Conservation (phyloP, 2,888 invertebrate species). For the Eustalomyia histrio region DNA sequence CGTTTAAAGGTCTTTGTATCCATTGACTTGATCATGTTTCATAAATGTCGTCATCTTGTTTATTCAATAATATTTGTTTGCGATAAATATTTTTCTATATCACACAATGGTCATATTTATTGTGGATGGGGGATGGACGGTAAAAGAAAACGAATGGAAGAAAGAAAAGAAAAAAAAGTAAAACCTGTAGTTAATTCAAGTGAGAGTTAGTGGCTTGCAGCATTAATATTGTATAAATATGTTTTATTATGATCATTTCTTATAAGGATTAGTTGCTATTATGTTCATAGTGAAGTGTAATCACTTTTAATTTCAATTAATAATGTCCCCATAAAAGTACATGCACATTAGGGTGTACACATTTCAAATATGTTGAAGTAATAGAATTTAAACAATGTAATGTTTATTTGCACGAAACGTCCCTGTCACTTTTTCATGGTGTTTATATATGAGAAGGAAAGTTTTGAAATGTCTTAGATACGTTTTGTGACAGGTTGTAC, state of each 20-base stretch:
- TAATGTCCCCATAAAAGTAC: conserved; percentile 2
- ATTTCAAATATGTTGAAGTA: no score
- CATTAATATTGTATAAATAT: not conserved
- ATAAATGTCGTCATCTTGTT: conserved; percentile 62
- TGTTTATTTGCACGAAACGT: no score
- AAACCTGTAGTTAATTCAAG: conserved; percentile 53
- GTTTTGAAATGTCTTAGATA: no score
- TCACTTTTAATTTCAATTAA: conserved; percentile 55
- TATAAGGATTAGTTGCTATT: conserved; percentile 28
- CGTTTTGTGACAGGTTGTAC: no score
- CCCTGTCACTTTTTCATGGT: no score
- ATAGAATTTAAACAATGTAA: no score
- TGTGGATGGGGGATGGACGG: not conserved
- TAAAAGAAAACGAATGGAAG: conserved; percentile 7
- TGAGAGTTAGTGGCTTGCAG: conserved; percentile 49
- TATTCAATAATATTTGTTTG: conserved; percentile 41
- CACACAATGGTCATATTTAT: not conserved
- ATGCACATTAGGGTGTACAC: not conserved
- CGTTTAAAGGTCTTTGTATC: conserved; percentile 55
- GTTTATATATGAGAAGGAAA: no score
- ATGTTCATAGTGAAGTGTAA: conserved; percentile 39
- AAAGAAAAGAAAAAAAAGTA: conserved; percentile 1
- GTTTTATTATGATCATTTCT: not conserved
- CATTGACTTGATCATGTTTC: conserved; percentile 44
- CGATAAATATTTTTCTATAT: not conserved